Conservation (phyloP, 2,113 vertebrate genomes). For the Puffinus mauretanicus region DNA sequence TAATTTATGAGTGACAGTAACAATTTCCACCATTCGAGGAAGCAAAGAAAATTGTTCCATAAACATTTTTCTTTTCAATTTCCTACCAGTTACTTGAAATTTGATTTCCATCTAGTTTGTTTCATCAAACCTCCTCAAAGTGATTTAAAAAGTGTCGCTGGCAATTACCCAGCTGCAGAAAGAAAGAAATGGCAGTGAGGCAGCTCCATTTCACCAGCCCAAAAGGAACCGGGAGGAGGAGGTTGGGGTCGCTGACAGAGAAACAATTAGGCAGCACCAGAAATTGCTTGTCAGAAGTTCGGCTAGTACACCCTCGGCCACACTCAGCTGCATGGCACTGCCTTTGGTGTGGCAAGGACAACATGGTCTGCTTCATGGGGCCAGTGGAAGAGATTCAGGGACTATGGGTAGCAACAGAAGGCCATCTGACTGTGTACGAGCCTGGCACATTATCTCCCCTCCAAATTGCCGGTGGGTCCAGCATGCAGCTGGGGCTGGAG, state of each 20-base stretch:
- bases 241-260: background rate
- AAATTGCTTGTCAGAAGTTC: background rate
- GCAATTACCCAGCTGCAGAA: slow-evolving; percentile 4
- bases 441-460: background rate
- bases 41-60: slow-evolving; percentile 52
- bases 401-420: background rate
- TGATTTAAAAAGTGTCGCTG: slow-evolving; percentile 23
- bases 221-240: background rate
- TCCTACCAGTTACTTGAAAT: slow-evolving; percentile 47
- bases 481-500: background rate
- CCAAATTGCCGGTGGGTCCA: background rate
- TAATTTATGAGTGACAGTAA: slow-evolving; percentile 46
- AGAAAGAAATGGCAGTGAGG: background rate
- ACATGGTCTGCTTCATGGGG: accelerated
- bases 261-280: background rate
- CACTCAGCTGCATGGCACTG: background rate
- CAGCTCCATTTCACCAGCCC: background rate
- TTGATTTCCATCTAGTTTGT: slow-evolving; percentile 54
- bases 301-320: accelerated
- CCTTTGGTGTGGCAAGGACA: background rate
- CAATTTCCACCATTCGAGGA: background rate
- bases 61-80: slow-evolving; percentile 64
- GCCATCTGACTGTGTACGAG: background rate
- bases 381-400: background rate
- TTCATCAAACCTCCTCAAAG: slow-evolving; percentile 11